Evolutionary conservation across 2,888 invertebrate species (phyloP).

Genomic region (Acanthosepion esculentum): DNA sequence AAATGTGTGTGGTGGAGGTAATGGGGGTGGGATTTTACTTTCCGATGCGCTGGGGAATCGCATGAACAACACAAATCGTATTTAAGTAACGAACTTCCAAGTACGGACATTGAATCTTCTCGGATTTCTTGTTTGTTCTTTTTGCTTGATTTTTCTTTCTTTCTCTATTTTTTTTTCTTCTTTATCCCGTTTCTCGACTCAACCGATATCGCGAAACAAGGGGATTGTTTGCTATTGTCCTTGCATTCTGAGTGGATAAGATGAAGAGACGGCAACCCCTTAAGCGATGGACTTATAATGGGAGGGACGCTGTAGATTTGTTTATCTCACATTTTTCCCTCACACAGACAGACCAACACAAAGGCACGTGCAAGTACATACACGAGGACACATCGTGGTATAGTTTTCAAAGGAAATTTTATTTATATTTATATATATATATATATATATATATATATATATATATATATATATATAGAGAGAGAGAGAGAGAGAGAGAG

Average conservation of each 20-base stretch:
- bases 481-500: too few species aligned
- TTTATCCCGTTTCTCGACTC: neutral
- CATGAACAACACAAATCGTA: slow-evolving; percentile 17
- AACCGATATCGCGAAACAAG: neutral
- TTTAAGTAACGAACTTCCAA: neutral
- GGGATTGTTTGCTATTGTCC: neutral
- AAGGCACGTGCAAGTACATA: neutral
- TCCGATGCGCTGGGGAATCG: neutral
- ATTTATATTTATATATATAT: too few species aligned
- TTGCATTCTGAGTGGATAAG: neutral
- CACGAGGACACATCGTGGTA: too few species aligned
- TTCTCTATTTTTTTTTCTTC: neutral
- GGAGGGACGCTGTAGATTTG: neutral
- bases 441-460: too few species aligned
- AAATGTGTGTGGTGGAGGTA: neutral
- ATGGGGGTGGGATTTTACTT: neutral
- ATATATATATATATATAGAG: too few species aligned
- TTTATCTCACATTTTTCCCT: neutral
- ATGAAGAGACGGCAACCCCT: neutral
- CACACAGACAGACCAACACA: neutral
- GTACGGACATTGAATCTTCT: neutral
- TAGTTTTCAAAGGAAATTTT: too few species aligned
- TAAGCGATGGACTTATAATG: neutral
- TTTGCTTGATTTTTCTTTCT: neutral
- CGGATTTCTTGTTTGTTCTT: neutral